A percentile compares a stretch with the other conserved stretches of the same genome.
Evolutionary conservation across 2,797 vertebrate species (phyloP).

Genomic region (Menidia menidia): DNA sequence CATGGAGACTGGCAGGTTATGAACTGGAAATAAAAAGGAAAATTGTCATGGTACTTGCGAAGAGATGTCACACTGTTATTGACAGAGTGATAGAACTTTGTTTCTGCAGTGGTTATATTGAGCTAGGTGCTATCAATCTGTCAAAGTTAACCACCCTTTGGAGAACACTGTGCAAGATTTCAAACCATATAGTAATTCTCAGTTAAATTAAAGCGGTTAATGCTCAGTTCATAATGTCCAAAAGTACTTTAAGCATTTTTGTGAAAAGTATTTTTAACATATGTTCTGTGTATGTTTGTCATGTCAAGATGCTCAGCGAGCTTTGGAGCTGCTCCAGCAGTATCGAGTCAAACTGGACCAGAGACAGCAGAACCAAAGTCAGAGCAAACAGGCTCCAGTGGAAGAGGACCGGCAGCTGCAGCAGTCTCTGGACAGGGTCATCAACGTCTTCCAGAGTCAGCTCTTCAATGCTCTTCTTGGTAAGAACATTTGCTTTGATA

Average conservation of each 20-base stretch:
- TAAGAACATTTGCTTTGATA: slow-evolving; percentile 58
- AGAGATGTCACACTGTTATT: not conserved
- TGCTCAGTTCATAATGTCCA: not conserved
- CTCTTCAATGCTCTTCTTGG: slow-evolving; percentile 95
- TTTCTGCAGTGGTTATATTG: not conserved
- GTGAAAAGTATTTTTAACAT: not conserved
- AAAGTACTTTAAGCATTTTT: not conserved
- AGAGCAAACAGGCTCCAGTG: slow-evolving; percentile 50
- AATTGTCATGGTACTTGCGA: not conserved
- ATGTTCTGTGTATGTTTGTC: slow-evolving; percentile 3
- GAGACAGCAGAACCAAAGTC: slow-evolving; percentile 62
- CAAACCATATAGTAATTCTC: slow-evolving; percentile 10
- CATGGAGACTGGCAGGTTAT: not conserved
- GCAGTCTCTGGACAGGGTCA: slow-evolving; percentile 92
- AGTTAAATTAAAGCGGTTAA: slow-evolving; percentile 19
- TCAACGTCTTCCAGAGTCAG: slow-evolving; percentile 94
- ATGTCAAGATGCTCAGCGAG: slow-evolving; percentile 90
- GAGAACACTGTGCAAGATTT: not conserved
- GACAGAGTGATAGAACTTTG: not conserved
- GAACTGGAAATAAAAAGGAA: not conserved
- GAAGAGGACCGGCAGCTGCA: slow-evolving; percentile 91
- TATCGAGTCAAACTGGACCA: slow-evolving; percentile 88
- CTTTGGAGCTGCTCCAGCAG: slow-evolving; percentile 92
- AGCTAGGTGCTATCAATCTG: not conserved
- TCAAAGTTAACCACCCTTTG: not conserved